These are phyloP conservation scores for Strongylocentrotus purpuratus DNA, from an alignment of 35 echinoderm and acorn worm genomes.

Conservation along the genomic window DNA sequence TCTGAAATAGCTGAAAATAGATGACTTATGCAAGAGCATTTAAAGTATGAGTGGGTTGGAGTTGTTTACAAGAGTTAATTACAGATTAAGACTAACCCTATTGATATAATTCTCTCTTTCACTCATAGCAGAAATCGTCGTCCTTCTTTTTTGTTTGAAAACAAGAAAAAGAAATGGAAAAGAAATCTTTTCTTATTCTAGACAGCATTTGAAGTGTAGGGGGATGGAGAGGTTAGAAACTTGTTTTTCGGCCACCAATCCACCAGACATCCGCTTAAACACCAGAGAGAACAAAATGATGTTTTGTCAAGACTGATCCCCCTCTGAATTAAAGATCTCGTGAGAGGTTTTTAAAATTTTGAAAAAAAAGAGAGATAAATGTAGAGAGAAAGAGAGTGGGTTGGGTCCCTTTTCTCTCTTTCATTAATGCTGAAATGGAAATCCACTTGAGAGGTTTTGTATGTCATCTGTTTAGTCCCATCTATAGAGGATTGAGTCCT, in stretches of 20 bases:
- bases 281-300: slow-evolving; percentile 2
- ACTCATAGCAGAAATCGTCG: not conserved
- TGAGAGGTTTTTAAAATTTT: not conserved
- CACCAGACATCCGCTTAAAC: not conserved
- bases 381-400: not conserved
- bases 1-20: too few relatives aligned
- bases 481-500: slow-evolving; percentile 3
- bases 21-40: not conserved
- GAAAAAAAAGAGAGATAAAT: not conserved
- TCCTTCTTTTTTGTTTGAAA: not conserved
- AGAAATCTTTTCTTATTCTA: not conserved
- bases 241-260: slow-evolving; percentile 9
- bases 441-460: slow-evolving; percentile 32
- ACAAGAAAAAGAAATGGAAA: not conserved
- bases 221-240: not conserved
- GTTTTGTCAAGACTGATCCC: not conserved
- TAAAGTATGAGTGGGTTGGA: not conserved
- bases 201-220: not conserved
- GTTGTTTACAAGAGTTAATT: not conserved
- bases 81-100: not conserved
- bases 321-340: not conserved
- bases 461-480: slow-evolving; percentile 21
- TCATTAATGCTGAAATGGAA: not conserved
- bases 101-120: not conserved
- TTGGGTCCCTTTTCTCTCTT: not conserved